A percentile compares a stretch with the other conserved stretches of the same genome.
These are phyloP conservation scores for Ceuthmochares aereus DNA, from an alignment of 2,113 vertebrate species.

Conservation along the genomic window DNA sequence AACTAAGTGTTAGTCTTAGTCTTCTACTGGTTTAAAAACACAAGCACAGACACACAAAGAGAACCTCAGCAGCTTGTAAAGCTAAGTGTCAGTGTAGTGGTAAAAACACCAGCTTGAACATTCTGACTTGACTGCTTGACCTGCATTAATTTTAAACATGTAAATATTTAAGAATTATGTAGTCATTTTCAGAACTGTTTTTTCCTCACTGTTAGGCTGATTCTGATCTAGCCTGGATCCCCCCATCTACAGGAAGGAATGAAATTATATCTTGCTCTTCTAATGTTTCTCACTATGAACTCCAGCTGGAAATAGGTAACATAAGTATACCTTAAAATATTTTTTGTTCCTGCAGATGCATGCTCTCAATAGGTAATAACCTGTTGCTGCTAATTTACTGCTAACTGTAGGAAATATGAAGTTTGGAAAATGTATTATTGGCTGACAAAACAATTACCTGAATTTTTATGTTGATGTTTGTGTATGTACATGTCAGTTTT, in stretches of 20 bases:
- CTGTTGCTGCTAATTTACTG: neutral
- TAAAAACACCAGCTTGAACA: neutral
- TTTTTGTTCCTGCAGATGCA: neutral
- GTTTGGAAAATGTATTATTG: neutral
- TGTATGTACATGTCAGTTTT: neutral
- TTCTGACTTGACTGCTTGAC: neutral
- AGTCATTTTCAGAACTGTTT: neutral
- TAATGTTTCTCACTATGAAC: slow-evolving; percentile 89
- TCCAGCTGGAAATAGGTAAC: slow-evolving; percentile 93
- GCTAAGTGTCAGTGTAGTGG: neutral
- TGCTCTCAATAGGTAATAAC: neutral
- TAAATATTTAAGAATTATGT: neutral
- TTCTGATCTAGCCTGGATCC: slow-evolving; percentile 78
- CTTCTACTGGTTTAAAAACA: neutral
- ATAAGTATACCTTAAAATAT: neutral
- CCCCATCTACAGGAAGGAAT: slow-evolving; percentile 73
- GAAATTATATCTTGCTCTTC: slow-evolving; percentile 82
- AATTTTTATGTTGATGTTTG: neutral
- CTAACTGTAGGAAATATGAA: neutral
- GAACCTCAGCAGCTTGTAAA: neutral
- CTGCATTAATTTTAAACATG: neutral
- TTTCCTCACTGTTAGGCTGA: slow-evolving; percentile 78
- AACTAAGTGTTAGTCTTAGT: neutral
- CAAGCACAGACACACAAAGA: neutral
- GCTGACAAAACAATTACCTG: neutral